Evolutionary conservation across 2,113 vertebrate genomes (phyloP).

Genomic region (Mormyrus lacerda): DNA sequence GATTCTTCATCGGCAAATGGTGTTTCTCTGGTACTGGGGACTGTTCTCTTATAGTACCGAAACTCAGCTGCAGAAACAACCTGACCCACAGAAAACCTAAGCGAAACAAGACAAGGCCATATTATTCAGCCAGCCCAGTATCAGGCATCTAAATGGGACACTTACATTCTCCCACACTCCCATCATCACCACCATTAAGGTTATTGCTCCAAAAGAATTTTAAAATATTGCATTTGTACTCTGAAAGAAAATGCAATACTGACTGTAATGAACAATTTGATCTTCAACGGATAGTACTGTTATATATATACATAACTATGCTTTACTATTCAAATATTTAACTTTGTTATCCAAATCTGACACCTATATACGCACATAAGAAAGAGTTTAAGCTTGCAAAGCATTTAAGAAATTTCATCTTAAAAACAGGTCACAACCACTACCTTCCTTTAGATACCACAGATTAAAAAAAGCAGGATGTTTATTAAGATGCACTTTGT

Average conservation of each 20-base stretch:
- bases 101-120: not conserved
- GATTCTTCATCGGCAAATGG: not conserved
- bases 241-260: not conserved
- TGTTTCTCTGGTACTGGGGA: not conserved
- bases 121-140: not conserved
- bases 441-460: slow-evolving; percentile 15
- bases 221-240: not conserved
- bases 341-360: not conserved
- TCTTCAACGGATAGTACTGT: not conserved
- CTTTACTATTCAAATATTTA: not conserved
- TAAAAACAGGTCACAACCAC: not conserved
- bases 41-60: not conserved
- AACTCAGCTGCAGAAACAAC: slow-evolving; percentile 14
- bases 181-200: not conserved
- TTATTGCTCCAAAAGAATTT: not conserved
- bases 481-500: slow-evolving; percentile 2
- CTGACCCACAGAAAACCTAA: not conserved
- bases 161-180: not conserved
- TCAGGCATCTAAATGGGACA: not conserved
- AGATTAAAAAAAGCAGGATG: slow-evolving; percentile 24
- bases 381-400: not conserved
- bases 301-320: too few relatives aligned
- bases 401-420: not conserved
- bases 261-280: not conserved
- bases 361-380: not conserved